These are phyloP conservation scores for Callimorpha dominula DNA, from an alignment of 2,888 invertebrate genomes.

Conservation along the genomic window DNA sequence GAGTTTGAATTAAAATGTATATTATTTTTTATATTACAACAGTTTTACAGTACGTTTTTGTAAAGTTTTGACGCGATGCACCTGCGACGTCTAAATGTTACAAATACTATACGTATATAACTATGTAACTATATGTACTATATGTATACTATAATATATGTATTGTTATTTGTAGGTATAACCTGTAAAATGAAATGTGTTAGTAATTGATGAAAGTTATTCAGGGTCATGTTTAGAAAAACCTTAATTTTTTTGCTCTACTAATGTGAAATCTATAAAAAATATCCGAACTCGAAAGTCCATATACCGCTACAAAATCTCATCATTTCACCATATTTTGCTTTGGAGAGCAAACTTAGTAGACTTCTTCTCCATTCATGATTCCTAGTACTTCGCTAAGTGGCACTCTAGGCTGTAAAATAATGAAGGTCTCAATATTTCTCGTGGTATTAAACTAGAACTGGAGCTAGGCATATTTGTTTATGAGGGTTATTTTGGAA, in stretches of 20 bases:
- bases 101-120: too few relatives aligned
- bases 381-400: too few relatives aligned
- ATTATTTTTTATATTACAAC: constrained; percentile 16
- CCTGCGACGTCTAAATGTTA: constrained; percentile 7
- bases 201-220: background rate
- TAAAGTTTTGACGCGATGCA: constrained; percentile 1
- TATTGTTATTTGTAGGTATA: constrained; percentile 20
- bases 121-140: too few relatives aligned
- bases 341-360: background rate
- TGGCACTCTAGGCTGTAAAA: background rate
- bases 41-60: constrained; percentile 9
- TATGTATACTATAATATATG: too few relatives aligned
- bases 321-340: background rate
- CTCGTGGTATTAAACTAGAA: background rate
- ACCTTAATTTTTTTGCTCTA: constrained; percentile 23
- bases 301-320: too few relatives aligned
- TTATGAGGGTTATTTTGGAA: background rate
- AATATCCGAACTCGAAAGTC: background rate
- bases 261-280: constrained; percentile 1
- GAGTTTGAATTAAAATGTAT: constrained; percentile 67
- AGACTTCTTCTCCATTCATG: too few relatives aligned
- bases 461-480: background rate
- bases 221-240: constrained; percentile 3
- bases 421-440: background rate
- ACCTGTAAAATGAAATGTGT: constrained; percentile 15